phyloP scores from a whole-genome alignment of 1,140 invertebrate genomes.

The Calliphora vicina region DNA sequence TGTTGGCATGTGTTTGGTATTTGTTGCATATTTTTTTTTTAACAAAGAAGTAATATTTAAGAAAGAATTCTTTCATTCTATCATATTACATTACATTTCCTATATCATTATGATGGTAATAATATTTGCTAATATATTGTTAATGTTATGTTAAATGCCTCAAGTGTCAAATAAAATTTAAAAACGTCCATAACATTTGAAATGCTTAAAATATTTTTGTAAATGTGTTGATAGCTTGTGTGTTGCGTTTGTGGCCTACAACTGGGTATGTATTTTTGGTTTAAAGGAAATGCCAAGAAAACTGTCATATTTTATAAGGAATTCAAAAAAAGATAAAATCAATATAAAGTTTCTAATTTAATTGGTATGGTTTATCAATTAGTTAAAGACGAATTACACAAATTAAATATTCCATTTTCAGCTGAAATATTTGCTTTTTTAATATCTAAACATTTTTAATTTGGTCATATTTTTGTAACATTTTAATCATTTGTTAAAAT shows the following conservation, averaged over 20 bases:
- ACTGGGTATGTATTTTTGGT: background rate
- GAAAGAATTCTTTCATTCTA: background rate
- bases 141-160: slow-evolving; percentile 32
- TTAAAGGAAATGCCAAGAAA: background rate
- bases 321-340: too few relatives aligned
- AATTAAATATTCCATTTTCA: too few relatives aligned
- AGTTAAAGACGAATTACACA: too few relatives aligned
- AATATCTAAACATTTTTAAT: too few relatives aligned
- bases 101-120: slow-evolving; percentile 29
- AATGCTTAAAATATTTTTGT: background rate
- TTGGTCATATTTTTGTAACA: too few relatives aligned
- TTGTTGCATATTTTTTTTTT: background rate
- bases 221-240: background rate
- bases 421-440: too few relatives aligned
- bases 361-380: too few relatives aligned
- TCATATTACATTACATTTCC: slow-evolving; percentile 16
- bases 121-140: slow-evolving; percentile 34
- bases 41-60: background rate
- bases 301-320: too few relatives aligned
- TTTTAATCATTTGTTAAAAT: too few relatives aligned
- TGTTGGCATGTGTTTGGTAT: background rate
- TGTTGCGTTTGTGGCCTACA: too few relatives aligned
- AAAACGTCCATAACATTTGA: background rate
- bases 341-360: too few relatives aligned
- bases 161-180: slow-evolving; percentile 29